Evolutionary conservation across 1,140 invertebrate genomes (phyloP), one percentile per base, ranked within the genome.

Genomic region (Pomacea maculata): DNA sequence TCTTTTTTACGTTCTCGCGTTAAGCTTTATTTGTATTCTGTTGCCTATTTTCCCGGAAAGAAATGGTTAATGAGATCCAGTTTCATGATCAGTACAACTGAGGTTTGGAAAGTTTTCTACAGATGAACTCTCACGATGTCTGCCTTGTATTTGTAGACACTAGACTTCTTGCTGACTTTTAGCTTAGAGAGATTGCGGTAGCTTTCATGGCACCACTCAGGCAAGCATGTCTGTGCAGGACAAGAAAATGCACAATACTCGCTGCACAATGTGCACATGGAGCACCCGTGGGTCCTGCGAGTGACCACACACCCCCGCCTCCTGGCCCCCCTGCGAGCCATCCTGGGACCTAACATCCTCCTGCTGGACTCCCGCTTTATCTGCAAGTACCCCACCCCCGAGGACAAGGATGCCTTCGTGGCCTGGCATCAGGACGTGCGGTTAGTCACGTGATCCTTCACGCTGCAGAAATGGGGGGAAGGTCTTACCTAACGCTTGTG

Each of bases 351-450:
- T 11, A 84, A 87, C 74, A 64, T 88, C 15, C 80, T 88, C 21
- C 80, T 88, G 4, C 78, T 88, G 19, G 87, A 88, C 79, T 88
- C 87, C 0, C 79, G 87, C 34, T 88, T 88, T 74, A 88, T 88
- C 78, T 86, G 84, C 80, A 88, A 88, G 82, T 88, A 87, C 78
- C 85, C 87, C 0, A 81, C 75, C 7, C 19, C 65, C 6, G 75
- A 80, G 19, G 29, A 82, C 19, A 78, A 82, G 8, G 67, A 84
- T 17, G 79, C 83, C 14, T 88, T 83, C 72, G 87, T 88, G 8
- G 87, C 87, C 14, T 88, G 87, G 87, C 87, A 88, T 76, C 87
- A 88, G 77, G 87, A 88, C 64, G 81, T 86, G 15, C 85, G 85
- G 87, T 88, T 83, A 78, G 73, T 52, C 25, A 65, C 19, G 17